Conservation (phyloP, 2,888 invertebrate species). For the Melieria picta region DNA sequence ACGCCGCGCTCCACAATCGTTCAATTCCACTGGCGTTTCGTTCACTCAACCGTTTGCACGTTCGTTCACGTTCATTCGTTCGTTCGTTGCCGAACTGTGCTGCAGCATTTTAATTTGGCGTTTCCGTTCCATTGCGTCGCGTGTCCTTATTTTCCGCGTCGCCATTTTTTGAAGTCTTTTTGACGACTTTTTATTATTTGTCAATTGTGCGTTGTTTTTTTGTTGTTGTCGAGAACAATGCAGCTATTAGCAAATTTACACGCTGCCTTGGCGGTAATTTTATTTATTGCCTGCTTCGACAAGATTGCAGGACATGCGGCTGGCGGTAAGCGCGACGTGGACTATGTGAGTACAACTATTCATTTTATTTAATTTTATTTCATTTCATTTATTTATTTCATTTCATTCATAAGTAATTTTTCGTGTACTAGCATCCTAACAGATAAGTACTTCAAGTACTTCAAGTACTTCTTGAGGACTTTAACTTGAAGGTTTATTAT, state of each 20-base stretch:
- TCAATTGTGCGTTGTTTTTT: not conserved
- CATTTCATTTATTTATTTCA: not conserved
- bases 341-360: not conserved
- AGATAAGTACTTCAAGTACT: no score
- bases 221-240: conserved; percentile 54
- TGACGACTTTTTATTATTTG: not conserved
- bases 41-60: not conserved
- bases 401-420: no score
- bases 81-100: not conserved
- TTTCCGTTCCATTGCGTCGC: conserved; percentile 1
- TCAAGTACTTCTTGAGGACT: no score
- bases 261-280: conserved; percentile 58
- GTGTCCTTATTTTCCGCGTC: not conserved
- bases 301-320: conserved; percentile 42
- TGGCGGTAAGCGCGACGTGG: not conserved
- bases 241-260: conserved; percentile 51
- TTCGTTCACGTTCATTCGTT: no score
- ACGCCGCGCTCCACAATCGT: not conserved
- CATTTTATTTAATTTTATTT: no score
- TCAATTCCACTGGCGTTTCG: not conserved
- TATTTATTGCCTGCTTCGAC: conserved; percentile 54
- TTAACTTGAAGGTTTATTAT: no score
- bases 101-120: not conserved
- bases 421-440: no score
- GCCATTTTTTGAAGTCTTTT: not conserved